A percentile compares a stretch with the other conserved stretches of the same genome.
Evolutionary conservation across 2,113 vertebrate species (phyloP).

Genomic region (Ctenomys sociabilis): DNA sequence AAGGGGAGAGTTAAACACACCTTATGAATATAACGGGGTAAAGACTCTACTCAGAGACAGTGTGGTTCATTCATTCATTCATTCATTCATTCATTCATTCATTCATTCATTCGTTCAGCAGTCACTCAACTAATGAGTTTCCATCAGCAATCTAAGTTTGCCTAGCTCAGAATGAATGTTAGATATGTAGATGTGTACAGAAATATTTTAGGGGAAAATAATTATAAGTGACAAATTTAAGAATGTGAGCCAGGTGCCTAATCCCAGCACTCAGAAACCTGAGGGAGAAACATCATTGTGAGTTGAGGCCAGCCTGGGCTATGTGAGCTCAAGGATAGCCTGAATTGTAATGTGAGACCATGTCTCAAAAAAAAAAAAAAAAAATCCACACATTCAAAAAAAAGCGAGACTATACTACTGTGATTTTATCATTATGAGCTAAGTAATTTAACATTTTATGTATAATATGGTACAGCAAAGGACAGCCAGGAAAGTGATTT

Average conservation of each 20-base stretch:
- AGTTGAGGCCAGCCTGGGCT: too few relatives aligned
- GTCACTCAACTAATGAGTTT: background rate
- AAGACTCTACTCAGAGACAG: background rate
- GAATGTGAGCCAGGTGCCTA: background rate
- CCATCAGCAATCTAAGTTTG: background rate
- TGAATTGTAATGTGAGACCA: too few relatives aligned
- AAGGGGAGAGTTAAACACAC: background rate
- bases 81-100: too few relatives aligned
- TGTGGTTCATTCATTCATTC: background rate
- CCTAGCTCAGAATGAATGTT: background rate
- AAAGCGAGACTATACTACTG: background rate
- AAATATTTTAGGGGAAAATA: background rate
- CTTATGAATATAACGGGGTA: background rate
- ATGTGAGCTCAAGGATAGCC: too few relatives aligned
- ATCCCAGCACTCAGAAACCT: too few relatives aligned
- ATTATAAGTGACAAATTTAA: slow-evolving; percentile 49
- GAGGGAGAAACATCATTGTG: too few relatives aligned
- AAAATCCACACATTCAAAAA: too few relatives aligned
- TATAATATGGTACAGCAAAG: slow-evolving; percentile 46
- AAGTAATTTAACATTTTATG: slow-evolving; percentile 30
- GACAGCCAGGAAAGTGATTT: slow-evolving; percentile 38
- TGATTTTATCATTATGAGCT: slow-evolving; percentile 30
- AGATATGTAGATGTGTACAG: background rate
- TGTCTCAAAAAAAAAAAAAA: too few relatives aligned
- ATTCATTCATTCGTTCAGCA: background rate